Percentiles rank a stretch among this genome's conserved stretches.
phyloP scores from a whole-genome alignment of 35 echinoderm and acorn worm species.

The Lytechinus variegatus region DNA sequence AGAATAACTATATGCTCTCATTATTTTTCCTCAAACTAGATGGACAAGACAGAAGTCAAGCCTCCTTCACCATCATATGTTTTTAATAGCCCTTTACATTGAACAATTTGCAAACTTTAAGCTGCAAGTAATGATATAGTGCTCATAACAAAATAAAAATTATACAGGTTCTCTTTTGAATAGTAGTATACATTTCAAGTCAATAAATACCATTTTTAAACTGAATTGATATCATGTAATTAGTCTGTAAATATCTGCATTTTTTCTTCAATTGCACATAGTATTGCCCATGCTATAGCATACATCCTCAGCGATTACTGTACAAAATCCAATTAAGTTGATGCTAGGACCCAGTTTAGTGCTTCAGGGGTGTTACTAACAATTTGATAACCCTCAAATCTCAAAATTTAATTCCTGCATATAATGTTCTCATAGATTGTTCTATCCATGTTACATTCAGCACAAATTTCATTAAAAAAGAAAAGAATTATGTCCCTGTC shows the following conservation, averaged over 20 bases:
- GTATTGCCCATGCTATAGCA: not conserved
- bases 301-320: not conserved
- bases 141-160: not conserved
- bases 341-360: not conserved
- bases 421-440: not conserved
- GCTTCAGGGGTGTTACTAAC: conserved; percentile 30
- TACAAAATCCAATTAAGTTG: not conserved
- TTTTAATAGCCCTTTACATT: not conserved
- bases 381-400: conserved; percentile 37
- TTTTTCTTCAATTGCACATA: not conserved
- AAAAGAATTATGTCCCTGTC: not conserved
- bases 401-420: not conserved
- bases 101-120: not conserved
- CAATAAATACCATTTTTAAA: no score
- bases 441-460: not conserved
- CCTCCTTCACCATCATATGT: not conserved
- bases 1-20: not conserved
- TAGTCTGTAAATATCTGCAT: not conserved
- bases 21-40: no score
- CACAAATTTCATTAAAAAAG: not conserved
- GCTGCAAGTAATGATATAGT: not conserved
- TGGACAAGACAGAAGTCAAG: no score
- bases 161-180: not conserved
- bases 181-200: no score
- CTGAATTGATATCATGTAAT: not conserved